Evolutionary conservation across 2,888 invertebrate species (phyloP).

Genomic region (Sarcophaga variegata): DNA sequence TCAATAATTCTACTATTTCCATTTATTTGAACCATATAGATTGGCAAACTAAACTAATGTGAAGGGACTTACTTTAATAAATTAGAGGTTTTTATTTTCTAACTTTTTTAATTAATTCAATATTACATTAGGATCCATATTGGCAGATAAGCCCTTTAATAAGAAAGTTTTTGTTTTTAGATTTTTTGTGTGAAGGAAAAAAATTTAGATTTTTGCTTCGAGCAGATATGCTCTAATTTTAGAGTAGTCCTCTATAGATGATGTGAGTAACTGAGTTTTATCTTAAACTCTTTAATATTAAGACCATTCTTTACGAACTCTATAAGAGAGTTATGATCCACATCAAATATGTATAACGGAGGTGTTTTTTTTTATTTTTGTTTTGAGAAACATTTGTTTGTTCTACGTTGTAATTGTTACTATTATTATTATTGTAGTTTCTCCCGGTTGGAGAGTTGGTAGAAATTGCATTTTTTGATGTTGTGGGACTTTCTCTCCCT

Average conservation of each 20-base stretch:
- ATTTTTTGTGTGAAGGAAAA: constrained; percentile 18
- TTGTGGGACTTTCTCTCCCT: constrained; percentile 10
- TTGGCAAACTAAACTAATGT: constrained; percentile 2
- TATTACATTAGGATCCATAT: too few relatives aligned
- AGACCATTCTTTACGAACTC: constrained; percentile 27
- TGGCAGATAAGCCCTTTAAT: not conserved
- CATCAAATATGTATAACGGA: constrained; percentile 26
- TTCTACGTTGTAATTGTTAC: not conserved
- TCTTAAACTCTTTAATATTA: constrained; percentile 23
- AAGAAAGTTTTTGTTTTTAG: constrained; percentile 31
- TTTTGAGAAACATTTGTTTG: not conserved
- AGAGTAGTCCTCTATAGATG: constrained; percentile 20
- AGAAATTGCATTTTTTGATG: constrained; percentile 10
- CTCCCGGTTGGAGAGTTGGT: constrained; percentile 3
- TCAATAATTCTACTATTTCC: constrained; percentile 32
- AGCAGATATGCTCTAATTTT: constrained; percentile 25
- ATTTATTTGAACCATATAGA: constrained; percentile 48
- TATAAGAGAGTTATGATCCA: constrained; percentile 24
- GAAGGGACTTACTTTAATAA: too few relatives aligned
- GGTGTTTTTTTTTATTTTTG: constrained; percentile 34
- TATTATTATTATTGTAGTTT: not conserved
- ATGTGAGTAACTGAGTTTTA: constrained; percentile 17
- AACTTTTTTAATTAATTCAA: too few relatives aligned
- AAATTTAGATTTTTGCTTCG: constrained; percentile 19
- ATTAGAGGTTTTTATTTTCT: too few relatives aligned